A percentile compares a stretch with the other conserved stretches of the same genome.
These are phyloP conservation scores for Gambusia holbrooki DNA, from an alignment of 2,113 vertebrate species.

Conservation along the genomic window DNA sequence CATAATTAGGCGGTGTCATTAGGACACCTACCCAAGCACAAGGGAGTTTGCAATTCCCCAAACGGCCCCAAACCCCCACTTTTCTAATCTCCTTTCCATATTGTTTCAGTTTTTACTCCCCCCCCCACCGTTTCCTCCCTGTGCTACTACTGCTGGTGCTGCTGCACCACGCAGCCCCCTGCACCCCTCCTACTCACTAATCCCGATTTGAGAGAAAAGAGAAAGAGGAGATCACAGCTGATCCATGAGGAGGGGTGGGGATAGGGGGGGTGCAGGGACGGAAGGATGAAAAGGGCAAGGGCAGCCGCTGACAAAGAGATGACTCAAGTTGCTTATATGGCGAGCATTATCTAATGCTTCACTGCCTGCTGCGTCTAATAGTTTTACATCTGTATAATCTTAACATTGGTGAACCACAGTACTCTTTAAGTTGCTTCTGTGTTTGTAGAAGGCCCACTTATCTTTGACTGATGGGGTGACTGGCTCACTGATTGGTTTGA, in stretches of 20 bases:
- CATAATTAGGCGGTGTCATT: slow-evolving; percentile 85
- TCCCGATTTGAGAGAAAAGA: slow-evolving; percentile 82
- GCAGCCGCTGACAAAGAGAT: slow-evolving; percentile 66
- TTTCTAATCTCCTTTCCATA: slow-evolving; percentile 85
- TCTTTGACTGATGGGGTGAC: slow-evolving; percentile 58
- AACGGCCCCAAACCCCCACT: slow-evolving; percentile 76
- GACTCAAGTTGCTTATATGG: slow-evolving; percentile 56
- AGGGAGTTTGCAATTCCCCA: slow-evolving; percentile 81
- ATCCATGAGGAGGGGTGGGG: slow-evolving; percentile 71
- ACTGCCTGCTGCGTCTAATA: slow-evolving; percentile 60
- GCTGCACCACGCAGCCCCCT: slow-evolving; percentile 6
- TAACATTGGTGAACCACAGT: slow-evolving; percentile 37
- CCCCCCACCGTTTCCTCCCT: slow-evolving; percentile 33
- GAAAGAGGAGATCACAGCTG: slow-evolving; percentile 78
- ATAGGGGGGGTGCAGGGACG: slow-evolving; percentile 37
- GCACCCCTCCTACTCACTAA: slow-evolving; percentile 70
- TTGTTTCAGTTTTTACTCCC: slow-evolving; percentile 78
- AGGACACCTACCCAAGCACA: slow-evolving; percentile 81
- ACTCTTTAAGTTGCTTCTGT: slow-evolving; percentile 47
- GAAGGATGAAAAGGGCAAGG: slow-evolving; percentile 66
- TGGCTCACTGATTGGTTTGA: slow-evolving; percentile 60
- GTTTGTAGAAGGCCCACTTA: slow-evolving; percentile 45
- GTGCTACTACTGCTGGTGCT: slow-evolving; percentile 41
- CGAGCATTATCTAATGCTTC: slow-evolving; percentile 49
- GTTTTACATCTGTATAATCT: slow-evolving; percentile 56